Conservation (phyloP, 2,888 invertebrate species). For the Pachymerium ferrugineum region DNA sequence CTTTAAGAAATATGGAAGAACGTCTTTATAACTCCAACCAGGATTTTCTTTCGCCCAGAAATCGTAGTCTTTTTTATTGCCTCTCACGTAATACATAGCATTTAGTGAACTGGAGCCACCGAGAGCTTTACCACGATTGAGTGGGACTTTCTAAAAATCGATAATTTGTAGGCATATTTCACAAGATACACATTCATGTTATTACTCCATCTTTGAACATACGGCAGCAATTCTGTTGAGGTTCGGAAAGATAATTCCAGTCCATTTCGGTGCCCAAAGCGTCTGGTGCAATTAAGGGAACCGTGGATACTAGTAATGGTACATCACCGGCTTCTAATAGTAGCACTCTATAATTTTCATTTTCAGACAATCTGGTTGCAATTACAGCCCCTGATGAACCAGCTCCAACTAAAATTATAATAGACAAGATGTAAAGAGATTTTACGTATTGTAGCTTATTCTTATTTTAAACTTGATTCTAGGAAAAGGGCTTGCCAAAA, state of each 20-base stretch:
- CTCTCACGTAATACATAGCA: conserved; percentile 51
- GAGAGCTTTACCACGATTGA: conserved; percentile 48
- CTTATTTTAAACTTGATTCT: no score
- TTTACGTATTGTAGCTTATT: no score
- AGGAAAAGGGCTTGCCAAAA: no score
- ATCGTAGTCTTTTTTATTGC: conserved; percentile 50
- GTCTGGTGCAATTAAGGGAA: background rate
- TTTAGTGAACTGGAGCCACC: conserved; percentile 51
- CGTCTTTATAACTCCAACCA: conserved; percentile 50
- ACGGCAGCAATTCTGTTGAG: background rate
- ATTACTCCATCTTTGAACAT: background rate
- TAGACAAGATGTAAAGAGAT: no score
- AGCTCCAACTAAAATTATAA: background rate
- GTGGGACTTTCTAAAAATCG: no score
- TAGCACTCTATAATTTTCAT: background rate
- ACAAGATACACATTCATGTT: no score
- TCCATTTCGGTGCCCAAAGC: background rate
- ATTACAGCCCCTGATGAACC: background rate
- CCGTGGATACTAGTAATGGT: background rate
- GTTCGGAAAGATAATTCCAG: background rate
- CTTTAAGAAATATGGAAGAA: conserved; percentile 50
- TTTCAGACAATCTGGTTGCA: background rate
- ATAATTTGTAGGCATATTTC: no score
- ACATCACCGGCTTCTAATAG: background rate
- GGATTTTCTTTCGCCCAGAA: conserved; percentile 49